phyloP scores from a whole-genome alignment of 37 sponge, comb jelly and placozoan species.

The Beroe forskalii region DNA sequence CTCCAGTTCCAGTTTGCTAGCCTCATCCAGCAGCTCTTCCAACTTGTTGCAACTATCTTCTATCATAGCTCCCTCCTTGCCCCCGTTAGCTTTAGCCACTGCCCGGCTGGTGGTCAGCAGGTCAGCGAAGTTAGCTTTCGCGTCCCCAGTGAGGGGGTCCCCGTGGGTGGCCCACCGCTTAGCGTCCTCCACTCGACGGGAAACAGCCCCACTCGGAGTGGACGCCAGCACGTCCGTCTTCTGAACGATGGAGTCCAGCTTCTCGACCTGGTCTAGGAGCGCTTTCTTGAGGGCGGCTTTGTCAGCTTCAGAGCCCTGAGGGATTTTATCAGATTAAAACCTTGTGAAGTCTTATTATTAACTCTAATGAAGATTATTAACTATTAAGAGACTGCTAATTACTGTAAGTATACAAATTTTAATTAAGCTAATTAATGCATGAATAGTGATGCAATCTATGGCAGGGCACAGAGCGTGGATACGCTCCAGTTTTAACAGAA shows the following conservation, averaged over 20 bases:
- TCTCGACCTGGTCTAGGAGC: conserved; percentile 34
- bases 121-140: conserved; percentile 32
- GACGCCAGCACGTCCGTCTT: conserved; percentile 41
- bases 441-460: no score
- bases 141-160: not conserved
- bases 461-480: no score
- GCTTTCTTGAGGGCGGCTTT: conserved; percentile 62
- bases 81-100: conserved; percentile 42
- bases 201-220: conserved; percentile 37
- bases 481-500: no score
- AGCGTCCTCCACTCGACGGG: conserved; percentile 52
- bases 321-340: no score
- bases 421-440: no score
- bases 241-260: conserved; percentile 8
- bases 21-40: conserved; percentile 33
- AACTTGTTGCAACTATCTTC: not conserved
- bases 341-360: no score
- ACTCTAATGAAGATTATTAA: no score
- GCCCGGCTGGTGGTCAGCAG: conserved; percentile 44
- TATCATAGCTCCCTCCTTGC: conserved; percentile 63
- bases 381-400: not conserved
- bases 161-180: conserved; percentile 39
- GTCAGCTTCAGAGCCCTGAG: conserved; percentile 56
- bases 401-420: not conserved
- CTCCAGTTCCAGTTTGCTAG: conserved; percentile 2